Evolutionary conservation across 2,113 vertebrate species (phyloP).

Genomic region (Lipotes vexillifer): DNA sequence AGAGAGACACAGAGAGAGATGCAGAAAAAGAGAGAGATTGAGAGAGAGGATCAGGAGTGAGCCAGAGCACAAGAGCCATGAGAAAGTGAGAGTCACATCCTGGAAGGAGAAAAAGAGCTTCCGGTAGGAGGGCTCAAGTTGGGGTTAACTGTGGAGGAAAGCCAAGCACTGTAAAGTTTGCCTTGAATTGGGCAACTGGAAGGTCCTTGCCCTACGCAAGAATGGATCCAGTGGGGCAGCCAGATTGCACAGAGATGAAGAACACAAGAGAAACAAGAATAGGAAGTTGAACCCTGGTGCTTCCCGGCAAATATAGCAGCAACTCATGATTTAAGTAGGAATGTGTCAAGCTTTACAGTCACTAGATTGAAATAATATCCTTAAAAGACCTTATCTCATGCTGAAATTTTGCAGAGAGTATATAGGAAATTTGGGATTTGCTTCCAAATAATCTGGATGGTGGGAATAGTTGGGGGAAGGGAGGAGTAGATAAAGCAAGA

Average conservation of each 20-base stretch:
- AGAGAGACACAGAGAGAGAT: too few species aligned
- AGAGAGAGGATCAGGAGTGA: not conserved
- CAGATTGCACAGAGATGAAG: not conserved
- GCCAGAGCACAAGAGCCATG: not conserved
- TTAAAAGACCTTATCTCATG: not conserved
- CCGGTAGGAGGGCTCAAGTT: not conserved
- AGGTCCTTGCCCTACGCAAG: not conserved
- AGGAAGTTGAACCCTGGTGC: not conserved
- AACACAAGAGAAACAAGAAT: not conserved
- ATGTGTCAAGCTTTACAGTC: not conserved
- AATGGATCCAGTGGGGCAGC: not conserved
- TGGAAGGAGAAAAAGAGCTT: not conserved
- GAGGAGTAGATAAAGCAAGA: not conserved
- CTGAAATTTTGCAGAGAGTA: not conserved
- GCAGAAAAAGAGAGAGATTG: accelerated
- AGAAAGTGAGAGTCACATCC: not conserved
- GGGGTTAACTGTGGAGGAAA: not conserved
- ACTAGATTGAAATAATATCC: not conserved
- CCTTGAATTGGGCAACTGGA: not conserved
- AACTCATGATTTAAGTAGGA: not conserved
- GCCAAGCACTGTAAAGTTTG: not conserved
- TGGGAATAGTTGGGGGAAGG: not conserved
- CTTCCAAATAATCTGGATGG: not conserved
- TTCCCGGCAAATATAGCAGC: not conserved
- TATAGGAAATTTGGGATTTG: not conserved